Conservation (phyloP, 2,113 vertebrate genomes). For the Sciurus niger region DNA sequence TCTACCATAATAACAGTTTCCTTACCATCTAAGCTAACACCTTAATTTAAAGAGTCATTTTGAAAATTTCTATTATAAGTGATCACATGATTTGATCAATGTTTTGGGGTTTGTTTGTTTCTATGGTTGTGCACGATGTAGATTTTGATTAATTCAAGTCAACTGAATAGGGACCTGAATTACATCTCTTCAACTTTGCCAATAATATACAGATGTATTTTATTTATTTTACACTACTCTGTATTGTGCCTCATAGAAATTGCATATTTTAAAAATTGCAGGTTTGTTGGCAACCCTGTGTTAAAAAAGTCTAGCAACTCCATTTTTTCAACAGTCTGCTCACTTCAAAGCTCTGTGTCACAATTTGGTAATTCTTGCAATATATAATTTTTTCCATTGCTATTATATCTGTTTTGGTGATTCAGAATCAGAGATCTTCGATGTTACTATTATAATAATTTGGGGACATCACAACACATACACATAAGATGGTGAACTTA, state of each 20-base stretch:
- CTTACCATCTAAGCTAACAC: background rate
- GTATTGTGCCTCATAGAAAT: background rate
- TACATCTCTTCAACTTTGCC: background rate
- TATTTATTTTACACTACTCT: background rate
- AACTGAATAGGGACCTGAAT: background rate
- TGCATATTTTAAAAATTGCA: background rate
- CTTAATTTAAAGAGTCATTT: background rate
- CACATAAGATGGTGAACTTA: background rate
- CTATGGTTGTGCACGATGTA: too few species aligned
- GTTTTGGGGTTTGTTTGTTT: too few species aligned
- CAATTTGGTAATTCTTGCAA: background rate
- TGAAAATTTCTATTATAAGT: background rate
- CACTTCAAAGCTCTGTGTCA: background rate
- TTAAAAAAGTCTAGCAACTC: background rate
- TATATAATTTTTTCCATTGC: background rate
- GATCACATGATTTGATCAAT: background rate
- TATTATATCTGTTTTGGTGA: background rate
- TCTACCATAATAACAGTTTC: background rate
- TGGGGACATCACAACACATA: background rate
- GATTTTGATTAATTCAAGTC: background rate
- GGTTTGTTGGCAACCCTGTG: background rate
- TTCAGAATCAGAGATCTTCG: background rate
- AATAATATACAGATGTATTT: background rate
- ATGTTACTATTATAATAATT: background rate
- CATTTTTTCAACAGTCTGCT: background rate